Evolutionary conservation across 35 echinoderm and acorn worm species (phyloP), one percentile per base, ranked within the genome.

Genomic region (Hemicentrotus pulcherrimus): DNA sequence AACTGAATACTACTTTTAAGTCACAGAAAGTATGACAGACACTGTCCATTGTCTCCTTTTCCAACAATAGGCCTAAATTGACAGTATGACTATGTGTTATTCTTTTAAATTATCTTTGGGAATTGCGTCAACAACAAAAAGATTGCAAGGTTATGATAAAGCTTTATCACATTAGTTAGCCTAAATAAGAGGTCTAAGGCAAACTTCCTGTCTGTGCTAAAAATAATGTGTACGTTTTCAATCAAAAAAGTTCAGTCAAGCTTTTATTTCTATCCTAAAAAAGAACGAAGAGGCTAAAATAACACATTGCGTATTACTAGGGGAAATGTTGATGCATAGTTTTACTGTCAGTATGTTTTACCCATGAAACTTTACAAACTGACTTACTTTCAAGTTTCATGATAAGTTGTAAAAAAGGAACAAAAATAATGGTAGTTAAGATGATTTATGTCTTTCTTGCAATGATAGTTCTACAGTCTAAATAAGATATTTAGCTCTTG

Each of bases 61-160:
- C 61, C 65, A 78, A 1, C 65, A 78, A 78, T 22, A 59, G 52
- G 52, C 11, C 52, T 59, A 78, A 78, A 30, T 78, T 78, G 50
- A 55, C 28, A n/a, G 19, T 28, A 78, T 78, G 65, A 28, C 19
- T 14, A 14, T 14, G 1, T 78, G 22, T 78, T 18, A 78, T 78
- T 78, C 65, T 2, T 28, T 59, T 28, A 78, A 78, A 28, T 78
- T 78, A 78, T 28, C 61, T 78, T 78, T n/a, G 28, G 65, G 65
- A 78, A n/a, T 78, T 78, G 6, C 28, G 2, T 0, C 52, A 14
- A 5, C 11, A 59, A 78, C 3, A 55, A 55, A 55, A 55, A 55
- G 28, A 78, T 78, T 78, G 65, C 65, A n/a, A 78, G 65, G 65
- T 78, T 78, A 28, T 78, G 65, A 78, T 78, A 78, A 78, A 78